Evolutionary conservation across 2,888 invertebrate genomes (phyloP).

Genomic region (Agonopterix arenella): DNA sequence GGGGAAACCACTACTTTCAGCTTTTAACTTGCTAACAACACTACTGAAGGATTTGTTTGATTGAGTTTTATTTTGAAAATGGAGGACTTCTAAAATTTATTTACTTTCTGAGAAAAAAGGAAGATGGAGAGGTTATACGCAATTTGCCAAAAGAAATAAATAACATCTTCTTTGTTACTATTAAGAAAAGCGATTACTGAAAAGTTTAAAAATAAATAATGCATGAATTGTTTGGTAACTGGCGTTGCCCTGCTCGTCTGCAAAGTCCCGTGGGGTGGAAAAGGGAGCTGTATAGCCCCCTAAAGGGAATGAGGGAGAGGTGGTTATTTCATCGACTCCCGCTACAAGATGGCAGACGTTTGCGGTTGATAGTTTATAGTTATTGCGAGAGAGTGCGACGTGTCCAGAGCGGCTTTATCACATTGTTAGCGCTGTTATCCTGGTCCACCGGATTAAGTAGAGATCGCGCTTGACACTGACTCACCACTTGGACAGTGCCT

Average conservation of each 20-base stretch:
- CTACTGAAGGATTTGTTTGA: too few species aligned
- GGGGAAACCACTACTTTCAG: not conserved
- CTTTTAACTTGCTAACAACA: too few species aligned
- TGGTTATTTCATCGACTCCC: conserved; percentile 63
- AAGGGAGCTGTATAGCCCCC: conserved; percentile 20
- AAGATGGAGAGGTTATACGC: too few species aligned
- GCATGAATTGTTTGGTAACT: conserved; percentile 7
- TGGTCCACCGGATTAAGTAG: conserved; percentile 65
- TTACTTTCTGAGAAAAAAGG: too few species aligned
- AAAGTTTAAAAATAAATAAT: too few species aligned
- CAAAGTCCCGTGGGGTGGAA: conserved; percentile 37
- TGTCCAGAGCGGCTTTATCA: conserved; percentile 69
- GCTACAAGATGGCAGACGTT: conserved; percentile 74
- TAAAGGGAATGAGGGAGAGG: conserved; percentile 53
- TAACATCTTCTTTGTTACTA: too few species aligned
- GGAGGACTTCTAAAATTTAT: too few species aligned
- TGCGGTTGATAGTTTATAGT: conserved; percentile 77
- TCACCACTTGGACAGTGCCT: conserved; percentile 43
- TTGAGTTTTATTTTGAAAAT: too few species aligned
- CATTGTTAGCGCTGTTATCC: conserved; percentile 73
- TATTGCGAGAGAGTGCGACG: conserved; percentile 71
- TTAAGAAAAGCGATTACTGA: too few species aligned
- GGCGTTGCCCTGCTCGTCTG: conserved; percentile 37
- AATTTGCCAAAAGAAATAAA: too few species aligned
- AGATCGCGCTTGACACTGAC: conserved; percentile 43